These are phyloP conservation scores for Oostethus manadensis DNA, from an alignment of 2,113 vertebrate species.

Conservation along the genomic window DNA sequence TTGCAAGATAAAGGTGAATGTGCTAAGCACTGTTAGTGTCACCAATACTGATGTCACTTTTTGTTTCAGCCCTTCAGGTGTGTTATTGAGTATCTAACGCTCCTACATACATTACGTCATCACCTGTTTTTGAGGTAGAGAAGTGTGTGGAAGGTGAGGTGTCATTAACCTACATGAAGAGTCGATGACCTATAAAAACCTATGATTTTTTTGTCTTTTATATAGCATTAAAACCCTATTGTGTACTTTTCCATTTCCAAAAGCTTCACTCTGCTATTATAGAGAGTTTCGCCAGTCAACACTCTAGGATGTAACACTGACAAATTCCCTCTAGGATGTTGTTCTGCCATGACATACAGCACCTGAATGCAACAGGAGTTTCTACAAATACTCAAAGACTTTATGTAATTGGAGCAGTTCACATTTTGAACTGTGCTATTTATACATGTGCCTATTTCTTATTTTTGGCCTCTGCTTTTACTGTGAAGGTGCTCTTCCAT, in stretches of 20 bases:
- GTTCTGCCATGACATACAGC: conserved; percentile 5
- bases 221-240: too few relatives aligned
- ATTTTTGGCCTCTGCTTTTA: not conserved
- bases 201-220: too few relatives aligned
- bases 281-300: not conserved
- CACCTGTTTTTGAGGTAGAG: conserved; percentile 65
- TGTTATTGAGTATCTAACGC: conserved; percentile 71
- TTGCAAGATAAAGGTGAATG: conserved; percentile 40
- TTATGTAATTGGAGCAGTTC: not conserved
- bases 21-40: conserved; percentile 44
- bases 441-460: conserved; percentile 13
- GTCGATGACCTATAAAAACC: conserved; percentile 4
- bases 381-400: not conserved
- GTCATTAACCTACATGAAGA: conserved; percentile 10
- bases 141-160: conserved; percentile 6
- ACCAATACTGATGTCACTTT: conserved; percentile 27
- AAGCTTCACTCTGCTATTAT: too few relatives aligned
- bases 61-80: conserved; percentile 40
- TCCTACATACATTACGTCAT: conserved; percentile 69
- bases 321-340: not conserved
- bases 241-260: too few relatives aligned
- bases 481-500: not conserved
- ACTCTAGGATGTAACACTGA: not conserved
- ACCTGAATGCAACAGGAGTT: not conserved
- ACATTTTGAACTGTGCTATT: too few relatives aligned